phyloP scores from a whole-genome alignment of 2,797 vertebrate genomes.

The Agapornis canus region DNA sequence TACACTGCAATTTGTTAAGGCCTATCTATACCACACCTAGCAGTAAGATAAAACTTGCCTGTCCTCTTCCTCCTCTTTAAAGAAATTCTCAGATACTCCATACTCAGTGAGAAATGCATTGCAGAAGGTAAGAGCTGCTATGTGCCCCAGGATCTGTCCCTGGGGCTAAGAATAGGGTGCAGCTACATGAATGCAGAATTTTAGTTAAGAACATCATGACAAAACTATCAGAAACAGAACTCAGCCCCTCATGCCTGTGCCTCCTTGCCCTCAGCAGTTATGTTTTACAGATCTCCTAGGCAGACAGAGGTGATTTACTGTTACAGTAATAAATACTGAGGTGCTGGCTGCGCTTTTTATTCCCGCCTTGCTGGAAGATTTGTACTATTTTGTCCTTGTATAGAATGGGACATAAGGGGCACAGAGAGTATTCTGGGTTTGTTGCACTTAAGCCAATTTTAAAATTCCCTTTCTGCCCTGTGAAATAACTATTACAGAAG shows the following conservation, averaged over 20 bases:
- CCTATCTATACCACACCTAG: not conserved
- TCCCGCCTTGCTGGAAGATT: constrained; percentile 3
- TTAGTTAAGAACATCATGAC: not conserved
- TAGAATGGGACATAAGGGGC: not conserved
- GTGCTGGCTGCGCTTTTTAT: not conserved
- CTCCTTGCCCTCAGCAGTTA: not conserved
- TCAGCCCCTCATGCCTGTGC: not conserved
- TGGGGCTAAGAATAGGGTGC: not conserved
- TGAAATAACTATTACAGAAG: not conserved
- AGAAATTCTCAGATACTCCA: not conserved
- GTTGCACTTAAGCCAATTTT: not conserved
- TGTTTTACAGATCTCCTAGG: not conserved
- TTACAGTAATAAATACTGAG: constrained; percentile 8
- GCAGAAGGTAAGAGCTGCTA: not conserved
- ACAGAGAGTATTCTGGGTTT: not conserved
- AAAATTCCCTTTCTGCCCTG: not conserved
- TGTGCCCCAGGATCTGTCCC: not conserved
- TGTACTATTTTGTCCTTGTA: not conserved
- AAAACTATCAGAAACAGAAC: not conserved
- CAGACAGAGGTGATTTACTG: constrained; percentile 13
- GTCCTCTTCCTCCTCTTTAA: not conserved
- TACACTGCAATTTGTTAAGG: not conserved
- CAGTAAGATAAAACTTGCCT: not conserved
- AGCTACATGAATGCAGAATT: not conserved
- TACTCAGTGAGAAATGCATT: not conserved